Percentiles rank a stretch among this genome's conserved stretches.
Conservation (phyloP, 2,113 vertebrate genomes). For the Eurystomus gularis region DNA sequence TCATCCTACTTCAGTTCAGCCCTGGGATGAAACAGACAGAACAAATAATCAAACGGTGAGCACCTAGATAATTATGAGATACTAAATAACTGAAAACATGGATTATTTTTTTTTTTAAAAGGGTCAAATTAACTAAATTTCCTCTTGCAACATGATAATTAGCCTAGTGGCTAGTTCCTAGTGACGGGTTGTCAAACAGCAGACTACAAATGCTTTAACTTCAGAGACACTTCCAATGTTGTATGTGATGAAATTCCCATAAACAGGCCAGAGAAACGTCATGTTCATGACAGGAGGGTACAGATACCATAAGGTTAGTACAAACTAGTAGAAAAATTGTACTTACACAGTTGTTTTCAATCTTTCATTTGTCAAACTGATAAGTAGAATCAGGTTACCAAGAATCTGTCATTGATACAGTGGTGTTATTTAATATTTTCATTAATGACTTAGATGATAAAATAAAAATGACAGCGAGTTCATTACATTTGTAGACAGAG, state of each 20-base stretch:
- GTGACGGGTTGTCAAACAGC: not conserved
- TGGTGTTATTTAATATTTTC: not conserved
- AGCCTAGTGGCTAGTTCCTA: not conserved
- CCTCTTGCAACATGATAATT: not conserved
- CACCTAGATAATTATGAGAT: not conserved
- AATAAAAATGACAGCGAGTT: not conserved
- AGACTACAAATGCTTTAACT: not conserved
- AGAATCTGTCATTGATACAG: not conserved
- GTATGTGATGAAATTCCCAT: not conserved
- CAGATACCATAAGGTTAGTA: not conserved
- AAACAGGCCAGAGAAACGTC: not conserved
- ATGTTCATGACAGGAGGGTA: not conserved
- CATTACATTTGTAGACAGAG: not conserved
- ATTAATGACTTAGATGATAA: not conserved
- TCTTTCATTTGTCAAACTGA: not conserved
- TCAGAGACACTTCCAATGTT: not conserved
- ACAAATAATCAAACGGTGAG: not conserved
- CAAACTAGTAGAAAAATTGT: not conserved
- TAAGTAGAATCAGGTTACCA: not conserved
- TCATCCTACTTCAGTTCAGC: not conserved
- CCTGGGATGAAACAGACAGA: not conserved
- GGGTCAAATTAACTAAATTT: not conserved
- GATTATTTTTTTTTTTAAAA: too few species aligned
- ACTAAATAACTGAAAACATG: not conserved
- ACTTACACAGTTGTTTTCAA: not conserved